Conservation (phyloP, 64 coral and sea anemone species). For the Hydrozoanthus tunicans region DNA sequence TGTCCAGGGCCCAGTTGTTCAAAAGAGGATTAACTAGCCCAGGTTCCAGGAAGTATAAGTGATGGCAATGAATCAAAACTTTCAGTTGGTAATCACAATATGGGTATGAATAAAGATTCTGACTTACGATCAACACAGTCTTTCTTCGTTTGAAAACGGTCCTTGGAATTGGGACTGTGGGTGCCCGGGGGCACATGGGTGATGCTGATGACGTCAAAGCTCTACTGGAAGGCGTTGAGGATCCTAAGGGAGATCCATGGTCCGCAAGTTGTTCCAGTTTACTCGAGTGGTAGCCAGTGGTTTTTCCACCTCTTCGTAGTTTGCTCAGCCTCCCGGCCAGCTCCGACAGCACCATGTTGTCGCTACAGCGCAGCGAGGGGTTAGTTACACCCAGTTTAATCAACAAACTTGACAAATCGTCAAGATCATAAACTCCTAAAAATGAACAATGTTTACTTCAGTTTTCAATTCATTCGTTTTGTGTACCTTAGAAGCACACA, state of each 20-base stretch:
- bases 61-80: background rate
- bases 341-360: conserved; percentile 46
- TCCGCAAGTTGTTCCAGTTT: background rate
- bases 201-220: background rate
- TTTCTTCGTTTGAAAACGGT: conserved; percentile 9
- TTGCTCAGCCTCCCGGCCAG: background rate
- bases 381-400: conserved; percentile 16
- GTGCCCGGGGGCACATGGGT: background rate
- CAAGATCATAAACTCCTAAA: conserved; percentile 30
- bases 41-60: too few relatives aligned
- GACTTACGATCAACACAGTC: conserved; percentile 48
- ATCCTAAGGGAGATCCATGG: background rate
- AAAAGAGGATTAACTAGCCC: too few relatives aligned
- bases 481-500: background rate
- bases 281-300: background rate
- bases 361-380: conserved; percentile 27
- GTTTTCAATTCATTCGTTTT: background rate
- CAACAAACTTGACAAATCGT: conserved; percentile 17
- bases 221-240: conserved; percentile 28
- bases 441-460: too few relatives aligned
- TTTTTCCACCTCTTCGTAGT: background rate
- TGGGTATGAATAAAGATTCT: background rate
- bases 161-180: background rate
- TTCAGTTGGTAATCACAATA: background rate
- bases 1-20: too few relatives aligned